Conservation (phyloP, 2,113 vertebrate species). For the Aldabrachelys gigantea region DNA sequence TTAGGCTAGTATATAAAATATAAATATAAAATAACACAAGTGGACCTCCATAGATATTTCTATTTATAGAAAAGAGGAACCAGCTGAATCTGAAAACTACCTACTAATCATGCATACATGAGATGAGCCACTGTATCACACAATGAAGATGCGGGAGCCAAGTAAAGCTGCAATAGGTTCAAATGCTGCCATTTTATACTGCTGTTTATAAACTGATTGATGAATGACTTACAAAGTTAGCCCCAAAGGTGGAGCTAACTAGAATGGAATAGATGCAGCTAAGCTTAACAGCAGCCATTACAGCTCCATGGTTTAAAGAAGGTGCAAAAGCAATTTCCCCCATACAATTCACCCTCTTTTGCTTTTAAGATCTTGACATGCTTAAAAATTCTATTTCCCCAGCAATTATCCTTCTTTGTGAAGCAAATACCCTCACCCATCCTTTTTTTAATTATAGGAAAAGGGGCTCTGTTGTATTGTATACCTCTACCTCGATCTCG, state of each 20-base stretch:
- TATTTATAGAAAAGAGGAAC: not conserved
- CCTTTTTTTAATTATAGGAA: not conserved
- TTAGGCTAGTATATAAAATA: not conserved
- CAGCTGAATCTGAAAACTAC: not conserved
- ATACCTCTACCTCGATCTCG: too few species aligned
- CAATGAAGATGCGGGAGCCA: not conserved
- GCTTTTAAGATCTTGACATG: slow-evolving; percentile 28
- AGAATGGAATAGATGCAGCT: not conserved
- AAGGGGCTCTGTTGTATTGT: not conserved
- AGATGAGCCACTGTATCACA: not conserved
- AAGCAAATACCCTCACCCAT: not conserved
- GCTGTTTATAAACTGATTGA: not conserved
- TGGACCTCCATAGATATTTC: not conserved
- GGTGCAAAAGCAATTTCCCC: not conserved
- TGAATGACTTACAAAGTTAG: not conserved
- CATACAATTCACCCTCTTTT: not conserved
- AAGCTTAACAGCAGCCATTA: not conserved
- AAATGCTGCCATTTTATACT: not conserved
- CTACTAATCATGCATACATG: not conserved
- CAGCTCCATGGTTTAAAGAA: not conserved
- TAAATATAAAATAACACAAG: not conserved
- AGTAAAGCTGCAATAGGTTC: not conserved
- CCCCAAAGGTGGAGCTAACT: not conserved
- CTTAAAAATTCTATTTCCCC: not conserved
- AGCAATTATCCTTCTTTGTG: not conserved